phyloP scores from a whole-genome alignment of 2,888 invertebrate genomes.

The Mesorhabditis spiculigera region DNA sequence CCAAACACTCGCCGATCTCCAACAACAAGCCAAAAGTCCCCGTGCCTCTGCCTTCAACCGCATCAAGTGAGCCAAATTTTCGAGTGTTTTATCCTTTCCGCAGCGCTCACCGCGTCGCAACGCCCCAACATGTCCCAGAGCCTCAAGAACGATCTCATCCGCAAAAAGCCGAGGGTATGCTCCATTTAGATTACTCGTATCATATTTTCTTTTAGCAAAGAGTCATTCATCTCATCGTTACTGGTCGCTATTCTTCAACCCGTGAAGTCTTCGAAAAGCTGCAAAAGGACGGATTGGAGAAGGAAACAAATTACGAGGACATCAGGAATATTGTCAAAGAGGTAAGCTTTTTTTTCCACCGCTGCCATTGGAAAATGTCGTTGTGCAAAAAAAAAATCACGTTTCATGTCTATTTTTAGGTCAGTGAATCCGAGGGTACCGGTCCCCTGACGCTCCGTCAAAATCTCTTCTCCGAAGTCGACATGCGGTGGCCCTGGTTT shows the following conservation, averaged over 20 bases:
- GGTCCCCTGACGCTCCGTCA: slow-evolving; percentile 18
- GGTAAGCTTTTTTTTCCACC: slow-evolving; percentile 19
- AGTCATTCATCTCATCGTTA: slow-evolving; percentile 38
- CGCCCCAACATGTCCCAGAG: neutral
- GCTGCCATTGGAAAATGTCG: neutral
- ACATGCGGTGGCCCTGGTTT: slow-evolving; percentile 41
- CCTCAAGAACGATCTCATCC: neutral
- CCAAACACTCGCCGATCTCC: slow-evolving; percentile 2
- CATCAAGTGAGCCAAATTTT: neutral
- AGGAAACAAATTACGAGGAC: slow-evolving; percentile 18
- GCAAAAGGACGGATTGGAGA: slow-evolving; percentile 28
- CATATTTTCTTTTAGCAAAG: slow-evolving; percentile 31
- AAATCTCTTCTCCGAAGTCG: slow-evolving; percentile 20
- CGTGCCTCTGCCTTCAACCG: neutral
- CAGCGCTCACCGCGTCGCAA: neutral
- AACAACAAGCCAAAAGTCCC: neutral
- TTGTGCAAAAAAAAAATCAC: neutral
- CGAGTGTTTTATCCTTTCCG: too few relatives aligned
- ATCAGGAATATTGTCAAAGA: slow-evolving; percentile 25
- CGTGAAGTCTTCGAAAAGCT: slow-evolving; percentile 24
- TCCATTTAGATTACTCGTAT: slow-evolving; percentile 32
- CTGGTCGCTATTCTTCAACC: slow-evolving; percentile 23
- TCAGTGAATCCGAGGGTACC: neutral
- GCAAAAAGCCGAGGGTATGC: slow-evolving; percentile 8
- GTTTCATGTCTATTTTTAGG: neutral